A percentile compares a stretch with the other conserved stretches of the same genome.
Conservation (phyloP, 2,888 invertebrate genomes). For the Taphrorychus bicolor region DNA sequence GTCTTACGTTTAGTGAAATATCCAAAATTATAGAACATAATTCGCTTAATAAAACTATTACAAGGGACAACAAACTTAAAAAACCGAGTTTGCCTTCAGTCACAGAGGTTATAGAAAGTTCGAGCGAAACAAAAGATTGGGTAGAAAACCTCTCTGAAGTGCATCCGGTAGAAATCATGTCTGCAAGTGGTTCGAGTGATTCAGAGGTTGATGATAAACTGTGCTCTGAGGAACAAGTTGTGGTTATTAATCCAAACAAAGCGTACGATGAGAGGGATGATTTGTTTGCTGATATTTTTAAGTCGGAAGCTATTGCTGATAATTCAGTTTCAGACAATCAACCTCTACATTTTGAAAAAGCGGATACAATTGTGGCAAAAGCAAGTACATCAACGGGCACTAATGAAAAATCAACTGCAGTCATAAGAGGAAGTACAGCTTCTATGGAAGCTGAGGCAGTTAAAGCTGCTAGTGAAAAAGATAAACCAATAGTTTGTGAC, state of each 20-base stretch:
- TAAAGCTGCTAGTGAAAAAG: too few species aligned
- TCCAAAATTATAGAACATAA: constrained; percentile 54
- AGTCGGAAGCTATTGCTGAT: too few species aligned
- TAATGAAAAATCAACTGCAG: too few species aligned
- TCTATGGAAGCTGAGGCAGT: too few species aligned
- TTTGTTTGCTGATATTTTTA: constrained; percentile 78
- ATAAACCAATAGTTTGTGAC: too few species aligned
- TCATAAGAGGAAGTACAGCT: too few species aligned
- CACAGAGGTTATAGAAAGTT: too few species aligned
- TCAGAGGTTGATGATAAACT: constrained; percentile 14
- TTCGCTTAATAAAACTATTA: neutral
- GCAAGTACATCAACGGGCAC: too few species aligned
- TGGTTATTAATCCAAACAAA: constrained; percentile 60
- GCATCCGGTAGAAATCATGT: constrained; percentile 35
- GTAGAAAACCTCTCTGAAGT: neutral
- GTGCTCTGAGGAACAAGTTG: constrained; percentile 42
- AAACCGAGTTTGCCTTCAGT: constrained; percentile 1
- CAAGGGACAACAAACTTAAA: neutral
- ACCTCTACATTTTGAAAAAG: too few species aligned
- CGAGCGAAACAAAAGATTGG: too few species aligned
- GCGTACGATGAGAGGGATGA: constrained; percentile 61
- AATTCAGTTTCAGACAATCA: too few species aligned
- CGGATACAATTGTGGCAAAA: too few species aligned
- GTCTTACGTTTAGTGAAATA: constrained; percentile 75
- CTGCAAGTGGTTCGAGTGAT: constrained; percentile 25